Conservation (phyloP, 2,797 vertebrate species). For the Microchirus variegatus region DNA sequence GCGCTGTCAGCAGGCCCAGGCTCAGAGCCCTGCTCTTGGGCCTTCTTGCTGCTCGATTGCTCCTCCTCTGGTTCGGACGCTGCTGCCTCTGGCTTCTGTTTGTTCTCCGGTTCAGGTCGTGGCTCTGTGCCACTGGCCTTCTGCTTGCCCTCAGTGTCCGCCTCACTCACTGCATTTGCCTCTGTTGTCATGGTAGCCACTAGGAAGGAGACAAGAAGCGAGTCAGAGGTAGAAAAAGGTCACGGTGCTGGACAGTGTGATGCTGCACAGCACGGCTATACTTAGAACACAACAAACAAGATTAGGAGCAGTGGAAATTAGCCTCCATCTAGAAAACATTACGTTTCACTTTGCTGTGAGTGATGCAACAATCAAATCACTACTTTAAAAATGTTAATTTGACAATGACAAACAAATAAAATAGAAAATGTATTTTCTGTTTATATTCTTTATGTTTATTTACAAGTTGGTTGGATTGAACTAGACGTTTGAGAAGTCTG, state of each 20-base stretch:
- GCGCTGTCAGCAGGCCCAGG: constrained; percentile 73
- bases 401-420: neutral
- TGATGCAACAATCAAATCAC: neutral
- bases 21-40: constrained; percentile 72
- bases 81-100: constrained; percentile 56
- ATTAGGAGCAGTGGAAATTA: constrained; percentile 42
- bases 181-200: constrained; percentile 84
- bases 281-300: constrained; percentile 53
- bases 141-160: constrained; percentile 78
- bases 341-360: constrained; percentile 13
- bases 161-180: constrained; percentile 76
- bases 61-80: constrained; percentile 78
- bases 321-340: constrained; percentile 21
- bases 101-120: constrained; percentile 60
- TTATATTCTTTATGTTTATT: neutral
- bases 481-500: no score
- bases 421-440: neutral
- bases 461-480: no score
- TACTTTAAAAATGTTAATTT: neutral
- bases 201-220: constrained; percentile 62
- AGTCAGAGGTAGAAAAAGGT: constrained; percentile 69
- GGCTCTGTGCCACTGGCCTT: constrained; percentile 56
- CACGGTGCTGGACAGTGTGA: constrained; percentile 34
- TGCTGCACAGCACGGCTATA: constrained; percentile 20
- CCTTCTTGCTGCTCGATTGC: constrained; percentile 79